Evolutionary conservation across 1,140 invertebrate species (phyloP).

Genomic region (Heliothis subflexa): DNA sequence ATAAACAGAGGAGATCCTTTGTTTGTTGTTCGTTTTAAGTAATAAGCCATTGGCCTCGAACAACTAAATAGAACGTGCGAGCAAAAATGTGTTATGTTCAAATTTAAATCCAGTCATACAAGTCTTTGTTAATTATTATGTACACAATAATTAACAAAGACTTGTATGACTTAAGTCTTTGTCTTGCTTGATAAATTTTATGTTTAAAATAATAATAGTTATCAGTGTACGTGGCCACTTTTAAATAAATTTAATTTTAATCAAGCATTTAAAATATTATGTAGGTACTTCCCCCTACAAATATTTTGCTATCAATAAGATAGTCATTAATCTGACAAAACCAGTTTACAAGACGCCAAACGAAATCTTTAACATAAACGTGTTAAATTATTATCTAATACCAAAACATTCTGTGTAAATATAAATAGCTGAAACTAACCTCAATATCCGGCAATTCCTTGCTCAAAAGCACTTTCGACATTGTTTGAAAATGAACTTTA

Average conservation of each 20-base stretch:
- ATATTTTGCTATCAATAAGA: too few relatives aligned
- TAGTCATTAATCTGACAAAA: background rate
- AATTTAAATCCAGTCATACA: background rate
- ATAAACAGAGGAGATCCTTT: too few relatives aligned
- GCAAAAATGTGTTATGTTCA: background rate
- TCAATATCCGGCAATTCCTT: conserved; percentile 90
- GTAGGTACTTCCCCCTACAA: too few relatives aligned
- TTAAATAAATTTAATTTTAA: too few relatives aligned
- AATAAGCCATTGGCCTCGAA: background rate
- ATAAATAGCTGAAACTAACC: conserved; percentile 80
- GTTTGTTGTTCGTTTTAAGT: too few relatives aligned
- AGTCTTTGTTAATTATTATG: background rate
- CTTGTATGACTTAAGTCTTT: background rate
- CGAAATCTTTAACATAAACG: background rate
- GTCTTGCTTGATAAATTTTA: background rate
- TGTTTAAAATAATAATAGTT: background rate
- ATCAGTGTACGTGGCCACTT: background rate
- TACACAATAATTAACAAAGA: background rate
- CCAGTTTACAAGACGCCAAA: background rate
- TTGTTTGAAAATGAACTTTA: conserved; percentile 55
- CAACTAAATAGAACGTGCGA: background rate
- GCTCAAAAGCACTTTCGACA: conserved; percentile 86
- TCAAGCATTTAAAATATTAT: too few relatives aligned
- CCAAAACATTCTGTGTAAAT: conserved; percentile 23
- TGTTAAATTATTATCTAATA: conserved; percentile 10